A percentile compares a stretch with the other conserved stretches of the same genome.
phyloP scores from a whole-genome alignment of 2,797 vertebrate genomes.

The Eulemur mongoz region DNA sequence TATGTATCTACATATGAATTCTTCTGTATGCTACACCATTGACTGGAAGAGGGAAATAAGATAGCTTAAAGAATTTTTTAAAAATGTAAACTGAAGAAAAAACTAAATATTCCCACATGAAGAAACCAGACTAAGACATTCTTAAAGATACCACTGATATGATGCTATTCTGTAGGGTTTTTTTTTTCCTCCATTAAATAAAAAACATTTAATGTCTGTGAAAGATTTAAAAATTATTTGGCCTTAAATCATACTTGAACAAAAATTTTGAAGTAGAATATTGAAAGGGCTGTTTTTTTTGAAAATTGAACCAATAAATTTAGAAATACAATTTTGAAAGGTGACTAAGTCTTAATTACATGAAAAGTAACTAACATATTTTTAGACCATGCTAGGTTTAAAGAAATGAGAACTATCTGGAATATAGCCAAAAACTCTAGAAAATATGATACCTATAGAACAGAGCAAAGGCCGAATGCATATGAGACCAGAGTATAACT shows the following conservation, averaged over 20 bases:
- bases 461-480: not conserved
- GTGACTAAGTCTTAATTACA: not conserved
- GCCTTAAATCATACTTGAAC: not conserved
- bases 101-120: not conserved
- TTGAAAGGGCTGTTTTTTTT: not conserved
- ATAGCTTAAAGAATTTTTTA: not conserved
- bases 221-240: not conserved
- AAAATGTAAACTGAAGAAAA: not conserved
- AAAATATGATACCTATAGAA: not conserved
- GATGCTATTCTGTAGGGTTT: not conserved
- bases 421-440: not conserved
- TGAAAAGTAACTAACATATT: not conserved
- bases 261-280: not conserved
- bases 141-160: not conserved
- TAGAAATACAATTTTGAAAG: conserved; percentile 27
- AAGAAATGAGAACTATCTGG: not conserved
- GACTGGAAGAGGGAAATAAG: not conserved
- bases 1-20: not conserved
- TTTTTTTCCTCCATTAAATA: not conserved
- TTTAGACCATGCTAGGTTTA: not conserved
- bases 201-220: not conserved
- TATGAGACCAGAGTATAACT: not conserved
- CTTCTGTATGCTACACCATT: not conserved
- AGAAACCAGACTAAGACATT: not conserved
- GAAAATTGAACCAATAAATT: not conserved